Conservation (phyloP, 2,113 vertebrate genomes). For the Chlamydotis undulata region DNA sequence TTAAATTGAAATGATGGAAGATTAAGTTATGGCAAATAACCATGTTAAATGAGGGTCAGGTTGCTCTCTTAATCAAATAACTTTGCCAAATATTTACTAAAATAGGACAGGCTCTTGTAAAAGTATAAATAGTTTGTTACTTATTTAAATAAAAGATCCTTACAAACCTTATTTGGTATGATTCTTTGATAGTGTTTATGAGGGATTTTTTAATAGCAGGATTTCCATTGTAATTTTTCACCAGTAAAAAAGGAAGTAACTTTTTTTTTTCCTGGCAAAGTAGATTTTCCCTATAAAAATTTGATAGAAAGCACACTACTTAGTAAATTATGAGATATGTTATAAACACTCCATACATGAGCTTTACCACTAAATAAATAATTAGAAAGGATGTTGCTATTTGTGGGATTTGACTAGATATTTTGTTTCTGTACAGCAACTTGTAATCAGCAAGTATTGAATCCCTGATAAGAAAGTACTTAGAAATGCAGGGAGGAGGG, state of each 20-base stretch:
- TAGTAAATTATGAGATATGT: background rate
- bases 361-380: background rate
- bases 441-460: background rate
- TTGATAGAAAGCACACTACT: slow-evolving; percentile 39
- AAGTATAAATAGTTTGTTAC: slow-evolving; percentile 85
- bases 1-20: slow-evolving; percentile 67
- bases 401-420: background rate
- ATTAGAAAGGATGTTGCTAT: background rate
- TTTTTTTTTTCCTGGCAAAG: slow-evolving; percentile 24
- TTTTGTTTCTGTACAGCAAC: background rate
- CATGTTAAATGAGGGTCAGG: slow-evolving; percentile 73
- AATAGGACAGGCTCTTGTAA: slow-evolving; percentile 81
- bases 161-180: slow-evolving; percentile 80
- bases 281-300: slow-evolving; percentile 58
- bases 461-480: slow-evolving; percentile 7
- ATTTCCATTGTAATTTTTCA: slow-evolving; percentile 76
- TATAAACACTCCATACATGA: background rate
- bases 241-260: slow-evolving; percentile 33
- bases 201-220: slow-evolving; percentile 59
- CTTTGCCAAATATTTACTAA: slow-evolving; percentile 83
- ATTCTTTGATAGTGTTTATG: slow-evolving; percentile 75
- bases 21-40: slow-evolving; percentile 68
- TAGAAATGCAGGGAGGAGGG: background rate
- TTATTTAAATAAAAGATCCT: slow-evolving; percentile 81
- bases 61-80: slow-evolving; percentile 79